phyloP scores from a whole-genome alignment of 2,888 invertebrate genomes.

The Rotaria magnacalcarata region DNA sequence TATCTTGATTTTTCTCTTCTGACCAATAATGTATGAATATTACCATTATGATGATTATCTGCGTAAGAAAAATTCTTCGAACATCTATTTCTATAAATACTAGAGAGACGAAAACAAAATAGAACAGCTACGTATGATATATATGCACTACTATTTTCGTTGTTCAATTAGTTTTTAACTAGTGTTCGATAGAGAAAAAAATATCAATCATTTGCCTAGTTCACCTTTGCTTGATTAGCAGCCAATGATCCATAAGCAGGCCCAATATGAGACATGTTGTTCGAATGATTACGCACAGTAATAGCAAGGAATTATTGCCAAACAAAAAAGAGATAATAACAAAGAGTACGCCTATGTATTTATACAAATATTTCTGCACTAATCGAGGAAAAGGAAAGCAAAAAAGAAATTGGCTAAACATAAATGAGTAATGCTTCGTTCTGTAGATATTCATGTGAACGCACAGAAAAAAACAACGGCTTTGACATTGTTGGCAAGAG shows the following conservation, averaged over 20 bases:
- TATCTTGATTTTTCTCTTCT: neutral
- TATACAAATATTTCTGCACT: neutral
- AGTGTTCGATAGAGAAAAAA: neutral
- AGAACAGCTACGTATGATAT: too few species aligned
- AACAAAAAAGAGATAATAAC: neutral
- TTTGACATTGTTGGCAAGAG: neutral
- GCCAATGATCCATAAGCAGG: constrained; percentile 11
- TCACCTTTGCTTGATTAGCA: constrained; percentile 30
- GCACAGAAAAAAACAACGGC: neutral
- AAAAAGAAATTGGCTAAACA: neutral
- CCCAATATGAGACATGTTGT: neutral
- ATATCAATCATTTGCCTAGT: neutral
- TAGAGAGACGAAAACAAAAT: too few species aligned
- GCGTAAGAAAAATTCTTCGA: too few species aligned
- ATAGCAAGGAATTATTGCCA: neutral
- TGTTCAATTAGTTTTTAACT: neutral
- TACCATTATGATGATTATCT: too few species aligned
- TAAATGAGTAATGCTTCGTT: neutral
- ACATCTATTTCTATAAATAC: too few species aligned
- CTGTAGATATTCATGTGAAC: neutral
- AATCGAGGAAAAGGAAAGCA: neutral
- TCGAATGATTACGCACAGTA: neutral
- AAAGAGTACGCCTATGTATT: neutral
- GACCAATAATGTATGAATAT: too few species aligned
- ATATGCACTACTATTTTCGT: too few species aligned